These are phyloP conservation scores for Sparus aurata DNA, from an alignment of 2,797 vertebrate genomes.

Conservation along the genomic window DNA sequence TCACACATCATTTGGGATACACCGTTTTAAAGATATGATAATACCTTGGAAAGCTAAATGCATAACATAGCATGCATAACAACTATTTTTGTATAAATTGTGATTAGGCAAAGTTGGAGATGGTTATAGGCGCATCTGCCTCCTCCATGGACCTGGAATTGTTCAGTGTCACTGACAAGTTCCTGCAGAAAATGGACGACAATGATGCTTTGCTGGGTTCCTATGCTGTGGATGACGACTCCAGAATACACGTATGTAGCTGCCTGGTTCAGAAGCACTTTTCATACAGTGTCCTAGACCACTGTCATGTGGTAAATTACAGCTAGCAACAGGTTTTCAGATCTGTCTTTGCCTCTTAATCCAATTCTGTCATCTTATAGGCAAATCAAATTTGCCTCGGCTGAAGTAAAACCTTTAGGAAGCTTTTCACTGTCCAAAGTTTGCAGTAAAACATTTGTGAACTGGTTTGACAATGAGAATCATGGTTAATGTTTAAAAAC, in stretches of 20 bases:
- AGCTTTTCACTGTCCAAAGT: not conserved
- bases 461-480: not conserved
- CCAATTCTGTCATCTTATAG: not conserved
- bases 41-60: not conserved
- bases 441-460: not conserved
- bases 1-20: no score
- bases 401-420: not conserved
- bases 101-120: constrained; percentile 89
- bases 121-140: constrained; percentile 88
- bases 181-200: constrained; percentile 88
- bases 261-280: not conserved
- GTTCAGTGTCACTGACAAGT: constrained; percentile 84
- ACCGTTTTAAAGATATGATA: not conserved
- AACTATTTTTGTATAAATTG: not conserved
- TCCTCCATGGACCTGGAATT: constrained; percentile 92
- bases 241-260: constrained; percentile 91
- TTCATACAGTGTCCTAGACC: not conserved
- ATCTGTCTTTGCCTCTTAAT: not conserved
- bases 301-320: not conserved
- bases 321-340: not conserved
- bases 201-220: constrained; percentile 92
- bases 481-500: not conserved
- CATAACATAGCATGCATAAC: not conserved
- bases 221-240: constrained; percentile 92
- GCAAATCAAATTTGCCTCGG: not conserved